A percentile compares a stretch with the other conserved stretches of the same genome.
These are phyloP conservation scores for Ladona fulva DNA, from an alignment of 1,140 invertebrate genomes.

Conservation along the genomic window DNA sequence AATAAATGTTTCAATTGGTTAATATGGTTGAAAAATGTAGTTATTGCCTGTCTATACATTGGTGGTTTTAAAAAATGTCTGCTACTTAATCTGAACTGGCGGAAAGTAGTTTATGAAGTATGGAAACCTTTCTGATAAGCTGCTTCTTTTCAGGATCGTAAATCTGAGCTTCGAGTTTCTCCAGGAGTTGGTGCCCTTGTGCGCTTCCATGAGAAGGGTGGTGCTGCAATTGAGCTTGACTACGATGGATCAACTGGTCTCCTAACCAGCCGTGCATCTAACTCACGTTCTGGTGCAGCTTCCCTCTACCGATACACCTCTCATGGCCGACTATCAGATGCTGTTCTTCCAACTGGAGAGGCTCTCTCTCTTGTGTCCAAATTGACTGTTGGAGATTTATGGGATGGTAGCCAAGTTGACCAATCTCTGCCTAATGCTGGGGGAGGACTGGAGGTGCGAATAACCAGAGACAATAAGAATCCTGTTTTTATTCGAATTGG, in stretches of 20 bases:
- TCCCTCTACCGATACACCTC: constrained; percentile 77
- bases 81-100: no score
- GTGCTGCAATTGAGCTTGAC: constrained; percentile 71
- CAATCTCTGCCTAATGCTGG: constrained; percentile 24
- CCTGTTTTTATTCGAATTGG: constrained; percentile 29
- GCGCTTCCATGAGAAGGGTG: constrained; percentile 64
- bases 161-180: constrained; percentile 79
- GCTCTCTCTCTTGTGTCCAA: constrained; percentile 66
- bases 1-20: no score
- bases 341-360: constrained; percentile 84
- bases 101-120: no score
- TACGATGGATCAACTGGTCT: constrained; percentile 75
- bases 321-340: constrained; percentile 70
- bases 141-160: constrained; percentile 61
- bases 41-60: no score
- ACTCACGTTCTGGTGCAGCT: neutral
- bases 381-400: constrained; percentile 53
- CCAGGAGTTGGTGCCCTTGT: constrained; percentile 70
- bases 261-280: constrained; percentile 58
- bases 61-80: no score
- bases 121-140: no score
- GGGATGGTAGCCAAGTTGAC: constrained; percentile 61
- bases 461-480: constrained; percentile 15
- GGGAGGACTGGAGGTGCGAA: constrained; percentile 24
- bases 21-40: no score